These are phyloP conservation scores for Cryptocephalus moraei DNA, from an alignment of 2,888 invertebrate genomes.

Conservation along the genomic window DNA sequence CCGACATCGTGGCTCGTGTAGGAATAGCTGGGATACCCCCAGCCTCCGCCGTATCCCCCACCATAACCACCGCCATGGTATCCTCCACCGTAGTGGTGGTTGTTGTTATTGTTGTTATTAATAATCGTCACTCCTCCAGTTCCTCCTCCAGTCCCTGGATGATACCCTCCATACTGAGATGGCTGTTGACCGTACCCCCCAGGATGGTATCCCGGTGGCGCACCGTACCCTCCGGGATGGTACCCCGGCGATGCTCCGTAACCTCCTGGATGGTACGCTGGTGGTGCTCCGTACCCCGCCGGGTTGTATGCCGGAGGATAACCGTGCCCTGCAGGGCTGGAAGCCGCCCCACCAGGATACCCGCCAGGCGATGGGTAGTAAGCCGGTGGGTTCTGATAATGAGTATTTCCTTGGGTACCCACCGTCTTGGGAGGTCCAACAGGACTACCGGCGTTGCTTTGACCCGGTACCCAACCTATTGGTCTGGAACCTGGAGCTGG, in stretches of 20 bases:
- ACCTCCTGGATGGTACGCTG: constrained; percentile 14
- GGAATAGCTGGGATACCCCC: constrained; percentile 18
- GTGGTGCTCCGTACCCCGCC: constrained; percentile 19
- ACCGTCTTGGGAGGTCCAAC: constrained; percentile 12
- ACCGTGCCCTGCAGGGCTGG: constrained; percentile 15
- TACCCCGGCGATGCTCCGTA: constrained; percentile 16
- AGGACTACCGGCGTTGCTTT: constrained; percentile 3
- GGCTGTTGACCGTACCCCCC: constrained; percentile 8
- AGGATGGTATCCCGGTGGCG: constrained; percentile 18
- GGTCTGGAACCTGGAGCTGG: too few relatives aligned
- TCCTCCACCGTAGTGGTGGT: constrained; percentile 20
- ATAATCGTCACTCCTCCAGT: constrained; percentile 10
- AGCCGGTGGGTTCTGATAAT: neutral
- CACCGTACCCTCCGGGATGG: constrained; percentile 9
- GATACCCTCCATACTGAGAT: constrained; percentile 9
- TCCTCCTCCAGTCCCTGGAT: constrained; percentile 8
- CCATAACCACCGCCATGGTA: constrained; percentile 16
- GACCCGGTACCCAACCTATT: neutral
- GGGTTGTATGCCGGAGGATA: constrained; percentile 9
- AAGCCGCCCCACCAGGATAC: constrained; percentile 10
- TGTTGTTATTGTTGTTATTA: constrained; percentile 23
- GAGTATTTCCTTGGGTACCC: constrained; percentile 6
- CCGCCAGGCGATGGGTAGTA: constrained; percentile 13
- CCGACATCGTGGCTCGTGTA: constrained; percentile 23
- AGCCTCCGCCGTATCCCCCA: constrained; percentile 5